Conservation (phyloP, 64 coral and sea anemone species). For the Porites australiensis region DNA sequence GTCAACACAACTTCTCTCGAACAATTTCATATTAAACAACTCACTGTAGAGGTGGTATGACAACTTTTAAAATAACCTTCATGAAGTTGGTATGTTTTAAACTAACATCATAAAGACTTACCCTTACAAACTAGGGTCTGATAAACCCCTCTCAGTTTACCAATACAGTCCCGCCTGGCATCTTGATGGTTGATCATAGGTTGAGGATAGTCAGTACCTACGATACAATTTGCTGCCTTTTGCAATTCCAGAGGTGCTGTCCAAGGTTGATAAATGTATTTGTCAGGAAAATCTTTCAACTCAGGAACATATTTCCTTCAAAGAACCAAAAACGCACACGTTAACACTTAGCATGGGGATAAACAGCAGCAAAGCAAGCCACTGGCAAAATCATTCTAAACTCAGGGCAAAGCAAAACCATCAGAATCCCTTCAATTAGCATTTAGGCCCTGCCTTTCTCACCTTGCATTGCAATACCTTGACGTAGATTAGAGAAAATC, state of each 20-base stretch:
- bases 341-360: background rate
- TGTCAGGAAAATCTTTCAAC: conserved; percentile 54
- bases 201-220: conserved; percentile 81
- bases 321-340: background rate
- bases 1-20: background rate
- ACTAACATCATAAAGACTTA: background rate
- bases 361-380: too few relatives aligned
- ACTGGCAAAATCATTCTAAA: too few relatives aligned
- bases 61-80: too few relatives aligned
- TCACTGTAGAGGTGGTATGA: too few relatives aligned
- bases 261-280: conserved; percentile 88
- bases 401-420: too few relatives aligned
- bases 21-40: background rate
- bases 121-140: conserved; percentile 56
- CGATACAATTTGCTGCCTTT: conserved; percentile 54
- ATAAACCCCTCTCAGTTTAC: conserved; percentile 68
- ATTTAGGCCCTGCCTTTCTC: too few relatives aligned
- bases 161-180: conserved; percentile 28
- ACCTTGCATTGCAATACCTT: too few relatives aligned
- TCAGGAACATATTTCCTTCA: conserved; percentile 89
- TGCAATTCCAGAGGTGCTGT: conserved; percentile 74
- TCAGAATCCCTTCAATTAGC: too few relatives aligned
- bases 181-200: conserved; percentile 71
- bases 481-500: too few relatives aligned
- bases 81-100: too few relatives aligned